phyloP scores from a whole-genome alignment of 64 coral and sea anemone genomes.

The Pachyseris speciosa region DNA sequence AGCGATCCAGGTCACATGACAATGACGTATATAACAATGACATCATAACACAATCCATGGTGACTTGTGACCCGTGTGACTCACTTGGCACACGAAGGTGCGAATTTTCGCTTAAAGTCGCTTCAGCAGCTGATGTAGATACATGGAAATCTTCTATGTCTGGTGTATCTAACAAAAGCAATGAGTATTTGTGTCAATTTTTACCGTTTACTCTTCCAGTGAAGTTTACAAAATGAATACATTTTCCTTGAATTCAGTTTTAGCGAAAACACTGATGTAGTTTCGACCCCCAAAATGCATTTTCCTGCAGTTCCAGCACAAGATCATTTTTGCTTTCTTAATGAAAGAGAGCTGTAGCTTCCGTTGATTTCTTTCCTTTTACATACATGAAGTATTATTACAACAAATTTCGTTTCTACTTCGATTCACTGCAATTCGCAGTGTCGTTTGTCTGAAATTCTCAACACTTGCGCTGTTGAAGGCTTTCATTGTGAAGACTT shows the following conservation, averaged over 20 bases:
- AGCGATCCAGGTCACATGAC: too few relatives aligned
- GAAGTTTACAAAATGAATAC: background rate
- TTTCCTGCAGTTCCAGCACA: background rate
- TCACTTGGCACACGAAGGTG: background rate
- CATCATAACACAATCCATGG: too few relatives aligned
- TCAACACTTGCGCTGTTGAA: background rate
- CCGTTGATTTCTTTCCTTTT: background rate
- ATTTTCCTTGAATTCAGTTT: background rate
- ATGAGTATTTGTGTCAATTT: background rate
- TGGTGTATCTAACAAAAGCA: background rate
- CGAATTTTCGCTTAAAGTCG: background rate
- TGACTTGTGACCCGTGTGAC: background rate
- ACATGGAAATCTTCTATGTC: background rate
- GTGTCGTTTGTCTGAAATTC: slow-evolving; percentile 27
- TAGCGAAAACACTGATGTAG: background rate
- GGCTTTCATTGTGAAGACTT: too few relatives aligned
- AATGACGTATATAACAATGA: too few relatives aligned
- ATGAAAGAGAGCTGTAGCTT: background rate
- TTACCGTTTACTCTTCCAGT: background rate
- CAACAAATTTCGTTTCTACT: slow-evolving; percentile 10
- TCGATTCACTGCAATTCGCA: slow-evolving; percentile 19
- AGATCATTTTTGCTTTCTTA: background rate
- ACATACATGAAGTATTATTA: slow-evolving; percentile 1
- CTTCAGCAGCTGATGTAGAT: background rate
- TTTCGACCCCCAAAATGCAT: background rate